Evolutionary conservation across 2,113 vertebrate genomes (phyloP).

Genomic region (Lontra canadensis): DNA sequence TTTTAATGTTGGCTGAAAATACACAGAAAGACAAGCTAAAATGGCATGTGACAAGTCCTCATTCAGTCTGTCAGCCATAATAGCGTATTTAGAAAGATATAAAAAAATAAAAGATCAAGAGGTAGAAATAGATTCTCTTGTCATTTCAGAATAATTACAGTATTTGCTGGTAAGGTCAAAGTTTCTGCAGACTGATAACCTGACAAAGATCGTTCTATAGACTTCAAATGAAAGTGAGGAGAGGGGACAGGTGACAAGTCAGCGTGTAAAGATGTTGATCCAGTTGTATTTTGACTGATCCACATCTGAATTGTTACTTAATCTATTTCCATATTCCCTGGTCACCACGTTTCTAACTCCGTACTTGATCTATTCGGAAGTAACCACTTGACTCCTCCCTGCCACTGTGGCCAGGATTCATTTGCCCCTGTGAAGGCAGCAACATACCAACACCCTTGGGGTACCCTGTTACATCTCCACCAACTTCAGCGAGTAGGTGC

Average conservation of each 20-base stretch:
- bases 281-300: background rate
- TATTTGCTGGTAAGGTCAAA: background rate
- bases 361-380: background rate
- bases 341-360: background rate
- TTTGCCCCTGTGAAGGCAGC: background rate
- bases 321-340: background rate
- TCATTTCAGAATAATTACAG: background rate
- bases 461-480: fast-evolving
- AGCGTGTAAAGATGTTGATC: background rate
- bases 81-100: background rate
- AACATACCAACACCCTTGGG: fast-evolving
- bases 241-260: background rate
- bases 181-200: background rate
- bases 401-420: background rate
- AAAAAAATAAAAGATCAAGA: background rate
- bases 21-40: background rate
- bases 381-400: background rate
- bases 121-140: background rate
- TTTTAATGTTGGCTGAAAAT: constrained; percentile 59
- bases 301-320: background rate
- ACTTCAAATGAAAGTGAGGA: background rate
- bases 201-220: background rate
- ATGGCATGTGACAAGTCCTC: constrained; percentile 34
- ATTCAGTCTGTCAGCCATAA: constrained; percentile 18
- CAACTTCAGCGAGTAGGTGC: background rate